Percentiles rank a stretch among this genome's conserved stretches.
These are phyloP conservation scores for Prionailurus bengalensis DNA, from an alignment of 2,113 vertebrate genomes.

Conservation along the genomic window DNA sequence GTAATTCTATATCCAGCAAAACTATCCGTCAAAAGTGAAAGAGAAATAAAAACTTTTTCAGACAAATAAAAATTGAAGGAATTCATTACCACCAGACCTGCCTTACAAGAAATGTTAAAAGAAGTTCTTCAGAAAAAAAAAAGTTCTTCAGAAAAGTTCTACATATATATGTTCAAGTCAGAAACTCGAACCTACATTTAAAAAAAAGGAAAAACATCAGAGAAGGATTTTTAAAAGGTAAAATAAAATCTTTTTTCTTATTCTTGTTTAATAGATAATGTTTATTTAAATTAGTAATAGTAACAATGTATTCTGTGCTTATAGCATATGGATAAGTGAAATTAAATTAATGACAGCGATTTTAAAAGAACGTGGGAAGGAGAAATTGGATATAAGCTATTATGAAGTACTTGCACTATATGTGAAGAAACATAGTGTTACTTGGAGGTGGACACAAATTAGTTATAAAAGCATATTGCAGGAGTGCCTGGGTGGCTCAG, in stretches of 20 bases:
- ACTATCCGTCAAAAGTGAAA: neutral
- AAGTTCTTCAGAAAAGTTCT: too few species aligned
- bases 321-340: neutral
- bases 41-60: neutral
- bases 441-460: neutral
- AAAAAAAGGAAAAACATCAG: neutral
- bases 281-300: neutral
- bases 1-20: neutral
- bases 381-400: neutral
- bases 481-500: too few species aligned
- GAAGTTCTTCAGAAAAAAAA: neutral
- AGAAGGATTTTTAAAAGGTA: neutral
- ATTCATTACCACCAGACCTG: neutral
- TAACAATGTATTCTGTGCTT: neutral
- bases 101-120: neutral
- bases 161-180: neutral
- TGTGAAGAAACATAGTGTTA: neutral
- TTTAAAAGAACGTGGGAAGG: neutral
- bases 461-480: neutral
- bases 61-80: neutral
- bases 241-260: conserved; percentile 17
- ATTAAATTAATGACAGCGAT: neutral
- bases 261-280: neutral
- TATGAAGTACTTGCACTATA: neutral
- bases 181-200: neutral